Base-by-base conservation (phyloP, 2,113 vertebrate genomes). In the Uria aalge region DNA sequence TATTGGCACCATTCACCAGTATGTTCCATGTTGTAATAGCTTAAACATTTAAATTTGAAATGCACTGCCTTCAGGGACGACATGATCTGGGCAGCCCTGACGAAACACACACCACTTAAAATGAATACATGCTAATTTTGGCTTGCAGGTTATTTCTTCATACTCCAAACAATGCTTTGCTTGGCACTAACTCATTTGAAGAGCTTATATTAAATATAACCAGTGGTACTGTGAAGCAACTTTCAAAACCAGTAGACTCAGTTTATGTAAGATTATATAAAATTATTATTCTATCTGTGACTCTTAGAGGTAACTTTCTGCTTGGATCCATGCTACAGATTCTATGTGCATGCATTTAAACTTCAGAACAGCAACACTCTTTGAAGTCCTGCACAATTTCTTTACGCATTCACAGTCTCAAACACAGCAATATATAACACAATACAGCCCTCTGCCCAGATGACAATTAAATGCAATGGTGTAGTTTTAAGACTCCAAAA, bases 51-150 rank as follows among this genome's bases (percentile, higher is more conserved):
- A 7, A 12, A 78, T 79, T 32, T 90, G 93, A 93, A 96, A 87
- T 76, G 81, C 8, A 15, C 93, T 96, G 96, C 96, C 96, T 96
- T 93, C 94, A 94, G 94, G 94, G 93, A 95, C n/a, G 38, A 88
- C 94, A 66, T 56, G 93, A 96, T 96, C 96, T 47, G 90, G 96
- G 96, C 96, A 97, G 94, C 94, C 91, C 94, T 88, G 85, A 93
- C 12, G 56, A 94, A 95, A 96, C 72, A 81, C 91, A 96, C 83
- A 85, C 85, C 94, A 29, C 85, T 92, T 75, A 63, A 59, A 81
- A 91, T 9, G 41, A 93, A 75, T 75, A 92, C 55, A 11, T 27
- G 64, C 95, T 96, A 93, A 96, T 93, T 96, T 88, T 92, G 96
- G 94, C 96, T 93, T 63, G 15, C 95, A 96, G 94, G 91, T 94